phyloP scores from a whole-genome alignment of 2,113 vertebrate genomes.

The Apodemus speciosus region DNA sequence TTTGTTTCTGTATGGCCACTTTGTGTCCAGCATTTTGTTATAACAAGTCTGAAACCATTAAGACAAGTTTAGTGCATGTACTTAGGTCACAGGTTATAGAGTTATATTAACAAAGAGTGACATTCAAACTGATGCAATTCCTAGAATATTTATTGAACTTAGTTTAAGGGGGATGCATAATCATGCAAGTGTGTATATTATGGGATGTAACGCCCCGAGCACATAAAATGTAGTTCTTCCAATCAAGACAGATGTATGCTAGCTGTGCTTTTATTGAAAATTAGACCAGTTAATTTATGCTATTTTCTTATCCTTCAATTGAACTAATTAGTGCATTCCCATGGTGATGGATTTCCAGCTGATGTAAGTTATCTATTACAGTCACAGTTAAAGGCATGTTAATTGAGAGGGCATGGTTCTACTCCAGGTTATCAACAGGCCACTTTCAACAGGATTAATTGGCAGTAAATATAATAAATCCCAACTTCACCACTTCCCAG shows the following conservation, averaged over 20 bases:
- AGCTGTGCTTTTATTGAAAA: not conserved
- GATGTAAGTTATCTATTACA: conserved; percentile 34
- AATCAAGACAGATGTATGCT: not conserved
- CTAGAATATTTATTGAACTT: not conserved
- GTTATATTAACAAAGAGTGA: not conserved
- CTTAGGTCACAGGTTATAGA: not conserved
- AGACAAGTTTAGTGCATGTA: not conserved
- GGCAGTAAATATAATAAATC: not conserved
- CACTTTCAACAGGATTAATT: conserved; percentile 34
- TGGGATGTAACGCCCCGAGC: not conserved
- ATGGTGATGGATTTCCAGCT: conserved; percentile 48
- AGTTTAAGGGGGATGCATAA: not conserved
- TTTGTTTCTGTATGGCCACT: not conserved
- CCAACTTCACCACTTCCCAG: not conserved
- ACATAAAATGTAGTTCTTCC: not conserved
- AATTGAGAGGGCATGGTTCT: conserved; percentile 46
- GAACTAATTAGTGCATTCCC: conserved; percentile 56
- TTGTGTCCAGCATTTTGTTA: not conserved
- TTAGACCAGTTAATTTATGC: conserved; percentile 29
- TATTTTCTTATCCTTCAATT: conserved; percentile 22
- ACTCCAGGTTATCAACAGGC: conserved; percentile 39
- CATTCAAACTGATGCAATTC: not conserved
- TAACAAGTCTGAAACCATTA: not conserved
- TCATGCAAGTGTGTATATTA: not conserved
- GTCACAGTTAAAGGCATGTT: conserved; percentile 31